Percentiles rank a stretch among this genome's conserved stretches.
Conservation (phyloP, 2,888 invertebrate species). For the Mythimna ferrago region DNA sequence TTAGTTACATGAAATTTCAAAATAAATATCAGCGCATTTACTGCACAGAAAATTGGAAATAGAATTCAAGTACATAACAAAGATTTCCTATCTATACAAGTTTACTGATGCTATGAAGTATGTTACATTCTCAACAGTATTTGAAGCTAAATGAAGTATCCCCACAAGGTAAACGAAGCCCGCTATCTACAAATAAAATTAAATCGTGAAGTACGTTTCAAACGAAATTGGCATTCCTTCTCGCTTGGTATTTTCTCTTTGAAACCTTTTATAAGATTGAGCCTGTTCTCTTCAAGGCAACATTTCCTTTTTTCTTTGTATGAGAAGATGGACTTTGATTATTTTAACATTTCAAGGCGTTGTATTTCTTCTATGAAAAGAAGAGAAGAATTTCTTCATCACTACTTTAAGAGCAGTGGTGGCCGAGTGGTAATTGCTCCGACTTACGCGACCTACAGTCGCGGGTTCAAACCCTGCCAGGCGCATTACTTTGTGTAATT, state of each 20-base stretch:
- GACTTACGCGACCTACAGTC: too few species aligned
- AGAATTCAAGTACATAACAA: not conserved
- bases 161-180: slow-evolving; percentile 57
- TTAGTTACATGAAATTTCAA: not conserved
- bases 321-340: slow-evolving; percentile 65
- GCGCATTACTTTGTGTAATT: too few species aligned
- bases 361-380: slow-evolving; percentile 4
- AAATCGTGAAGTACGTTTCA: slow-evolving; percentile 66
- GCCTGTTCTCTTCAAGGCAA: slow-evolving; percentile 63
- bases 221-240: slow-evolving; percentile 77
- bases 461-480: too few species aligned
- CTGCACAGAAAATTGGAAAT: not conserved
- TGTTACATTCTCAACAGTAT: slow-evolving; percentile 42
- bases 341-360: slow-evolving; percentile 39
- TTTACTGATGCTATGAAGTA: slow-evolving; percentile 24
- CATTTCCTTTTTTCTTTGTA: slow-evolving; percentile 50
- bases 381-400: not conserved
- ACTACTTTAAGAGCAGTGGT: too few species aligned
- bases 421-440: too few species aligned
- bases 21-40: not conserved
- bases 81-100: slow-evolving; percentile 9
- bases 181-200: slow-evolving; percentile 67
- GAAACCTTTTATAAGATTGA: slow-evolving; percentile 71
- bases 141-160: slow-evolving; percentile 55
- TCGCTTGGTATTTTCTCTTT: slow-evolving; percentile 68